A percentile compares a stretch with the other conserved stretches of the same genome.
Evolutionary conservation across 2,113 vertebrate genomes (phyloP).

Genomic region (Bubo bubo): DNA sequence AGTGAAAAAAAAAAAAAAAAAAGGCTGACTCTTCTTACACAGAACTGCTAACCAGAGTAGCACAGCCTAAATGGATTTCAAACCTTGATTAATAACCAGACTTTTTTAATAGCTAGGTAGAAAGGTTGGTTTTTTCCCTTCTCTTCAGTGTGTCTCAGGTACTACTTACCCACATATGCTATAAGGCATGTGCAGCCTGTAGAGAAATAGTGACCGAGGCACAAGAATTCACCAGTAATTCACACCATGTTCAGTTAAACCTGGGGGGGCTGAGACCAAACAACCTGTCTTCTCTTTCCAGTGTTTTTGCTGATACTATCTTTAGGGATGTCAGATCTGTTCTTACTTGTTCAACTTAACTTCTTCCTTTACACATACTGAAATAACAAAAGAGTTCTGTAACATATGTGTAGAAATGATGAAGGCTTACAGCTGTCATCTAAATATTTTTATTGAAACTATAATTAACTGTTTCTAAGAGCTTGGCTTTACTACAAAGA

Average conservation of each 20-base stretch:
- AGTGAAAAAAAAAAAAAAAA: neutral
- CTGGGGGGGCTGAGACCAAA: neutral
- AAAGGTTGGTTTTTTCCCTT: neutral
- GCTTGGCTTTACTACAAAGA: constrained; percentile 54
- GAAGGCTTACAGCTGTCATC: constrained; percentile 41
- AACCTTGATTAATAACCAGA: neutral
- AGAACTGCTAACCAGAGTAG: neutral
- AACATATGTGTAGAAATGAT: neutral
- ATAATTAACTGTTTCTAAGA: constrained; percentile 50
- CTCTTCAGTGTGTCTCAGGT: neutral
- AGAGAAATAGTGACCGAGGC: neutral
- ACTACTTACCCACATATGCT: no score
- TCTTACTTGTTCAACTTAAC: neutral
- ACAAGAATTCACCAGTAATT: neutral
- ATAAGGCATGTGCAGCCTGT: accelerated
- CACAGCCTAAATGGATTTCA: neutral
- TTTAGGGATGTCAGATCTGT: neutral
- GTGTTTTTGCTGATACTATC: neutral
- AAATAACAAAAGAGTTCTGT: constrained; percentile 5
- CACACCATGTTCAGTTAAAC: neutral
- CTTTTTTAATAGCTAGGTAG: neutral
- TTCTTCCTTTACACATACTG: neutral
- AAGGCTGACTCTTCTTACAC: neutral
- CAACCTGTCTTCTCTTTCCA: neutral
- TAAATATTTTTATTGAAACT: constrained; percentile 38